A percentile compares a stretch with the other conserved stretches of the same genome.
These are phyloP conservation scores for Condylura cristata DNA, from an alignment of 2,113 vertebrate genomes.

Conservation along the genomic window DNA sequence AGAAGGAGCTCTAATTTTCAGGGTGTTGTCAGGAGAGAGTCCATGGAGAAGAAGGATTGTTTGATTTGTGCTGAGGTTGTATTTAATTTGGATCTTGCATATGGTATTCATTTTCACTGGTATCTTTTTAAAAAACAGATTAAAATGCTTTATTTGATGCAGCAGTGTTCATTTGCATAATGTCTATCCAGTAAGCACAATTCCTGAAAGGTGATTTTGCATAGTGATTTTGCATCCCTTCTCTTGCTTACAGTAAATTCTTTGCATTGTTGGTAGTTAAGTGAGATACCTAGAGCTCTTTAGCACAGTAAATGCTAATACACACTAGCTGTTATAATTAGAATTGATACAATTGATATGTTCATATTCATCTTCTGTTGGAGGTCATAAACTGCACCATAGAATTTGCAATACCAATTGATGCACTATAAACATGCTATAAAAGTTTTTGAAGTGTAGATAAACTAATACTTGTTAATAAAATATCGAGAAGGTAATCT, in stretches of 20 bases:
- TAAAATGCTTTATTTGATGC: constrained; percentile 36
- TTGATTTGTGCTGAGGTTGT: background rate
- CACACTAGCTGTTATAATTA: constrained; percentile 27
- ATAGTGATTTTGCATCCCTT: background rate
- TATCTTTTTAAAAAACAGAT: constrained; percentile 4
- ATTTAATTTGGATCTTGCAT: constrained; percentile 30
- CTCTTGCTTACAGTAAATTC: constrained; percentile 19
- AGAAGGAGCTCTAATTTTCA: background rate
- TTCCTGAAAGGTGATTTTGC: constrained; percentile 33
- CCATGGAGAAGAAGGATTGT: constrained; percentile 11
- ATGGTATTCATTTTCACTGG: constrained; percentile 12
- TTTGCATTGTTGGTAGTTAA: constrained; percentile 26
- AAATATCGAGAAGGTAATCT: constrained; percentile 45
- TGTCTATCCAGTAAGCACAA: background rate
- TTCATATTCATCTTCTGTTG: background rate
- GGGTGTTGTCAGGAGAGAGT: background rate
- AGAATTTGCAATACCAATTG: background rate
- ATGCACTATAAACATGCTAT: constrained; percentile 9
- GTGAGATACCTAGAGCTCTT: background rate
- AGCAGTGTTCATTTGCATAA: constrained; percentile 4
- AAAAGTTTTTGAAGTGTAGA: constrained; percentile 30
- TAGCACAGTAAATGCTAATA: constrained; percentile 51
- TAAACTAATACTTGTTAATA: constrained; percentile 32
- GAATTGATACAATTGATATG: constrained; percentile 10
- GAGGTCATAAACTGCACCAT: background rate